phyloP scores from a whole-genome alignment of 2,797 vertebrate species.

The Buphagus erythrorhynchus region DNA sequence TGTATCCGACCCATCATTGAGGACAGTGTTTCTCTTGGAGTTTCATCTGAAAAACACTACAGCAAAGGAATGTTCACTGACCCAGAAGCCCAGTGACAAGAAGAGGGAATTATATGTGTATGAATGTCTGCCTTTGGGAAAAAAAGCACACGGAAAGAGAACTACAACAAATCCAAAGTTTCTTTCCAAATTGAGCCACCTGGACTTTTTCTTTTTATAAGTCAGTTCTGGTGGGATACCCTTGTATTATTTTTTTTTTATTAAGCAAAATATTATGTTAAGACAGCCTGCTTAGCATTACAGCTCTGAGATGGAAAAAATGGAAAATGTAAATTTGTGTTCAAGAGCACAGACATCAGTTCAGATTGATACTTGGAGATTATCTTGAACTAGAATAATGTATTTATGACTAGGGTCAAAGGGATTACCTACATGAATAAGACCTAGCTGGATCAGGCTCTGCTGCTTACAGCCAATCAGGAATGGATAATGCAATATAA shows the following conservation, averaged over 20 bases:
- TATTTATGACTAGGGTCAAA: conserved; percentile 59
- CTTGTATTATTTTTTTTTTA: background rate
- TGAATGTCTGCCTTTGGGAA: conserved; percentile 66
- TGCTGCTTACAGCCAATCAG: conserved; percentile 22
- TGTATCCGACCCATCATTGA: conserved; percentile 77
- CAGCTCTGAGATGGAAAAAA: conserved; percentile 17
- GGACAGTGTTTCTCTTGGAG: conserved; percentile 78
- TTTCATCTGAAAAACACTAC: conserved; percentile 78
- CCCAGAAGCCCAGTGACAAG: conserved; percentile 77
- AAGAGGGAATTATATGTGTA: conserved; percentile 70
- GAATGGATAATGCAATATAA: conserved; percentile 13
- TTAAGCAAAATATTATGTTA: background rate
- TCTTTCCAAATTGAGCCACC: conserved; percentile 49
- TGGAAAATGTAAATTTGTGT: background rate
- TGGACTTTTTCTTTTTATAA: conserved; percentile 24
- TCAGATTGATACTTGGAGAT: conserved; percentile 56
- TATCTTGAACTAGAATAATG: conserved; percentile 65
- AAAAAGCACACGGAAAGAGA: conserved; percentile 31
- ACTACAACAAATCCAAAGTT: conserved; percentile 61
- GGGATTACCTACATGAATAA: conserved; percentile 49
- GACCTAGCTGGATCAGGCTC: conserved; percentile 22
- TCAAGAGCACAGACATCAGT: background rate
- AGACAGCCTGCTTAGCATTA: background rate
- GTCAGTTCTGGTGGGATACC: background rate
- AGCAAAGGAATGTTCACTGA: conserved; percentile 81